Evolutionary conservation across 1,140 invertebrate genomes (phyloP).

Genomic region (Ephestia elutella): DNA sequence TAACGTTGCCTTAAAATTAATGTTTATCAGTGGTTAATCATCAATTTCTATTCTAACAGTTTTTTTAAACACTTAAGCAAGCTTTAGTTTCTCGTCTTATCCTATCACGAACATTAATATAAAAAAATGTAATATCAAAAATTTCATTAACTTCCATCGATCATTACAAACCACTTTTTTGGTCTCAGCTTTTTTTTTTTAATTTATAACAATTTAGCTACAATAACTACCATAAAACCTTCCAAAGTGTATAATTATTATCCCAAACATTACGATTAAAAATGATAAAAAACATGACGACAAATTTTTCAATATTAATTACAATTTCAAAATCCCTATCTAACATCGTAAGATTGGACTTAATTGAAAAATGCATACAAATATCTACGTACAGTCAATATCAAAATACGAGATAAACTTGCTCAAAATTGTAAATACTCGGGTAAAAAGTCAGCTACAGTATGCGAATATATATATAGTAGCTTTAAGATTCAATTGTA

Average conservation of each 20-base stretch:
- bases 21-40: neutral
- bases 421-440: conserved; percentile 18
- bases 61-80: too few relatives aligned
- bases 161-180: neutral
- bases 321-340: conserved; percentile 12
- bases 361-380: neutral
- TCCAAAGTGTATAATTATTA: conserved; percentile 8
- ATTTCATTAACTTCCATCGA: neutral
- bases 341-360: conserved; percentile 11
- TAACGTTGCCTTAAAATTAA: neutral
- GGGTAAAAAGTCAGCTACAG: conserved; percentile 16
- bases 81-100: too few relatives aligned
- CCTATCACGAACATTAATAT: too few relatives aligned
- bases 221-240: neutral
- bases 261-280: conserved; percentile 17
- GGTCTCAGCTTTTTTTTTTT: neutral
- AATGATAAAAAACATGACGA: neutral
- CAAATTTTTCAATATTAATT: neutral
- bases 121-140: neutral
- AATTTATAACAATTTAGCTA: neutral
- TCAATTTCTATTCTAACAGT: too few relatives aligned
- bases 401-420: conserved; percentile 21
- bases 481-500: conserved; percentile 28
- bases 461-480: conserved; percentile 22
- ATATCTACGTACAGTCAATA: conserved; percentile 13